Conservation (phyloP, 1,140 invertebrate species). For the Ditylenchus dipsaci region DNA sequence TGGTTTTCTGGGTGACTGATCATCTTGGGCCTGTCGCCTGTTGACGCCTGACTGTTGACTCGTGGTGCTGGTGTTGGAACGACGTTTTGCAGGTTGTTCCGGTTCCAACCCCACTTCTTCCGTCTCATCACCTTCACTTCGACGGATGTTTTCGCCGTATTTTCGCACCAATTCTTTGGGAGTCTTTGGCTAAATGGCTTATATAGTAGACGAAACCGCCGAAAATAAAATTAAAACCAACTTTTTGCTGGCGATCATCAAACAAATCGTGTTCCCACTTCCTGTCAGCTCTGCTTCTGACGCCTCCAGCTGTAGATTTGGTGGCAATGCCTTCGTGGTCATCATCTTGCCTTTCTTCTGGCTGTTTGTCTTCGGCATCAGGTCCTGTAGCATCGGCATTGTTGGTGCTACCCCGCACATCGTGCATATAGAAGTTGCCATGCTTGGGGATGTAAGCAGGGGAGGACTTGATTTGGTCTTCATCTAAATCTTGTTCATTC, state of each 20-base stretch:
- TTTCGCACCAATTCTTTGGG: not conserved
- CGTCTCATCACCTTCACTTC: not conserved
- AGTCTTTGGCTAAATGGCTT: not conserved
- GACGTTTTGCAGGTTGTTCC: no score
- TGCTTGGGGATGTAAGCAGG: slow-evolving; percentile 19
- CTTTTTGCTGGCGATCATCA: not conserved
- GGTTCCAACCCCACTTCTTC: no score
- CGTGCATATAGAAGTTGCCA: slow-evolving; percentile 23
- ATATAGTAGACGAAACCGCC: no score
- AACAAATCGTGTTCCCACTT: slow-evolving; percentile 14
- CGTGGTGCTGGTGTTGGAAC: no score
- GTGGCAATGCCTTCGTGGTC: not conserved
- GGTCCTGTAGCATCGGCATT: not conserved
- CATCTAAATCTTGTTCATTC: slow-evolving; percentile 5
- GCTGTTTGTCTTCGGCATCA: not conserved
- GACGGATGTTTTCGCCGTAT: not conserved
- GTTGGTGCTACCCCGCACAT: slow-evolving; percentile 12
- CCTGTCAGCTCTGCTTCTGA: not conserved
- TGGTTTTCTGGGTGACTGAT: no score
- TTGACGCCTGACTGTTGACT: no score
- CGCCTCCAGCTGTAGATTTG: not conserved
- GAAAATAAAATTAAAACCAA: no score
- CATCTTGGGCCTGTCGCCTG: no score
- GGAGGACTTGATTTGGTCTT: slow-evolving; percentile 12
- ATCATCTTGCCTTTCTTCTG: not conserved